Evolutionary conservation across 2,113 vertebrate species (phyloP).

Genomic region (Vireo altiloquus): DNA sequence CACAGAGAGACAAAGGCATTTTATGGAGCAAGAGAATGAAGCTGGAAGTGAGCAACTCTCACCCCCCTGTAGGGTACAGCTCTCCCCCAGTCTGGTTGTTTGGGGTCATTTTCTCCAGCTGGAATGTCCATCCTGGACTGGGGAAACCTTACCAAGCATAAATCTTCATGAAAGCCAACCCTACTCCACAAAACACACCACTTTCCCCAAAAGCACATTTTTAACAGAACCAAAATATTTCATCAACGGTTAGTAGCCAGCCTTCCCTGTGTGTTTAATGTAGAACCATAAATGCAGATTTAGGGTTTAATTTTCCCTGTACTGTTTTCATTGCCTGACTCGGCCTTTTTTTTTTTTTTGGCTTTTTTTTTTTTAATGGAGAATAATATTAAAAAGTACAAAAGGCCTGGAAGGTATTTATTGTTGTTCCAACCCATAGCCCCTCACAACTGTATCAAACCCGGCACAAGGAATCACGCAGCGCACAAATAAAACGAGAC

Average conservation of each 20-base stretch:
- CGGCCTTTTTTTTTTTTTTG: background rate
- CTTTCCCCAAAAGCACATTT: background rate
- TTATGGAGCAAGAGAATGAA: fast-evolving
- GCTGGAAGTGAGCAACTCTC: background rate
- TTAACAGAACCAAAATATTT: background rate
- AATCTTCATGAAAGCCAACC: background rate
- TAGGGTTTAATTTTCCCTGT: conserved; percentile 43
- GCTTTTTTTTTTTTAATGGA: background rate
- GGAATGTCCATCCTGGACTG: background rate
- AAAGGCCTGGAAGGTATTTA: conserved; percentile 20
- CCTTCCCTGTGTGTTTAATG: background rate
- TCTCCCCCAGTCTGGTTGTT: background rate
- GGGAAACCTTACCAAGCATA: fast-evolving
- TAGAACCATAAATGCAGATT: conserved; percentile 32
- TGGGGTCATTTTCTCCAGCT: background rate
- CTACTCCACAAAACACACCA: background rate
- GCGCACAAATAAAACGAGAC: conserved; percentile 20
- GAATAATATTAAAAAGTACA: conserved; percentile 10
- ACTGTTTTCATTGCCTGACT: background rate
- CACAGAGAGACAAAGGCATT: background rate
- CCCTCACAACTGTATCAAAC: background rate
- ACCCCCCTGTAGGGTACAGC: fast-evolving
- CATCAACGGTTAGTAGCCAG: background rate
- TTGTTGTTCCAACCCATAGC: background rate
- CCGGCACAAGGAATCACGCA: background rate